Conservation (phyloP, 2,888 invertebrate species). For the Theodoxus fluviatilis region DNA sequence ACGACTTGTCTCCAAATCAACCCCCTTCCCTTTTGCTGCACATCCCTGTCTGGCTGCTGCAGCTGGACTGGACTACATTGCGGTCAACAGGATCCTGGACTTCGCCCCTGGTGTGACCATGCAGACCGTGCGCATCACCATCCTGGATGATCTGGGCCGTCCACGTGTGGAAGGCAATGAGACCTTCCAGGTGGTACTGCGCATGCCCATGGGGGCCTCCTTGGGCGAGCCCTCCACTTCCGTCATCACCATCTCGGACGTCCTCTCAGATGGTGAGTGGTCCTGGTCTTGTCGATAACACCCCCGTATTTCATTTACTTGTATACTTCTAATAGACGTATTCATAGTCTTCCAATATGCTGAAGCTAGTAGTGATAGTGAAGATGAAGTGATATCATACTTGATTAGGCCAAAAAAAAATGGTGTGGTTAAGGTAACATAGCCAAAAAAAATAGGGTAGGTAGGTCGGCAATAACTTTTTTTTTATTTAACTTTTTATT, state of each 20-base stretch:
- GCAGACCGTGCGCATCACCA: conserved; percentile 56
- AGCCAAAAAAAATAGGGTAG: too few relatives aligned
- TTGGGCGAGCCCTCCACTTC: conserved; percentile 57
- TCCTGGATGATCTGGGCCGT: conserved; percentile 63
- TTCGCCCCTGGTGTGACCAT: conserved; percentile 61
- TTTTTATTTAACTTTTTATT: too few relatives aligned
- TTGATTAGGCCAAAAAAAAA: too few relatives aligned
- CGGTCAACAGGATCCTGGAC: conserved; percentile 57
- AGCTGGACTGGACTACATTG: conserved; percentile 63
- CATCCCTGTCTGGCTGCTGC: conserved; percentile 25
- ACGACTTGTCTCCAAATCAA: background rate
- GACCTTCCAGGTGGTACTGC: conserved; percentile 59
- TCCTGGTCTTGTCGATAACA: too few relatives aligned
- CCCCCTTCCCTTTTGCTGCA: background rate
- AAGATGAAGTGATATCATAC: too few relatives aligned
- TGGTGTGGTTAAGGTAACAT: too few relatives aligned
- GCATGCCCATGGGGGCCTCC: conserved; percentile 58
- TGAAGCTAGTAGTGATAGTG: too few relatives aligned
- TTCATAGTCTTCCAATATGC: too few relatives aligned
- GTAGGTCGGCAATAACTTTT: too few relatives aligned
- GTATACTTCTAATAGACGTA: too few relatives aligned
- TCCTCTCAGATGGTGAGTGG: conserved; percentile 61
- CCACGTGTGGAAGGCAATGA: conserved; percentile 63
- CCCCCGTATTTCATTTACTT: too few relatives aligned
- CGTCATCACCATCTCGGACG: conserved; percentile 60